Evolutionary conservation across 2,797 vertebrate genomes (phyloP).

Genomic region (Premnoplex brunnescens): DNA sequence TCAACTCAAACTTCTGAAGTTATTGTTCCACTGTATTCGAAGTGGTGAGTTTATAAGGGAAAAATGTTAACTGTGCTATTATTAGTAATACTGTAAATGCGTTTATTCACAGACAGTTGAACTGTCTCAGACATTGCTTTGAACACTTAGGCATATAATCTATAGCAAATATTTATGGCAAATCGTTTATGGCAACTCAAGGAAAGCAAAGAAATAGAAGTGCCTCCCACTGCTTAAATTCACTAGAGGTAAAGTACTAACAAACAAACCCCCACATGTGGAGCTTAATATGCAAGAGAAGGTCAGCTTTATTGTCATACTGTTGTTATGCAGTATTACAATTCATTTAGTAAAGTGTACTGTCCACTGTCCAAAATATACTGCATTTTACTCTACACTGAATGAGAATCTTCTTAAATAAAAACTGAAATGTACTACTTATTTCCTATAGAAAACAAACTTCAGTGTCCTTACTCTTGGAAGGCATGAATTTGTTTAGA

Average conservation of each 20-base stretch:
- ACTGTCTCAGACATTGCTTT: not conserved
- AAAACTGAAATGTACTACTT: not conserved
- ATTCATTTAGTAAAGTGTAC: not conserved
- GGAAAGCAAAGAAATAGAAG: not conserved
- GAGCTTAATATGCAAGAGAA: not conserved
- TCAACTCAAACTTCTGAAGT: not conserved
- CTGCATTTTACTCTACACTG: not conserved
- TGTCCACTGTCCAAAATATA: not conserved
- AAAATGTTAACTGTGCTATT: not conserved
- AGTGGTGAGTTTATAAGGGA: not conserved
- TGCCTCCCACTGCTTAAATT: not conserved
- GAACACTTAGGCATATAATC: not conserved
- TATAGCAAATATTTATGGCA: not conserved
- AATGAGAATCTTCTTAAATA: not conserved
- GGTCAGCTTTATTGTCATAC: not conserved
- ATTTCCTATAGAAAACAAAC: not conserved
- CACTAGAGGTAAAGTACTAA: not conserved
- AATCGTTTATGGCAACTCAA: not conserved
- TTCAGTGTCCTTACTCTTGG: not conserved
- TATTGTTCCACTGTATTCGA: not conserved
- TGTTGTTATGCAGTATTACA: not conserved
- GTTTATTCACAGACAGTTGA: not conserved
- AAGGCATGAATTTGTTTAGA: not conserved
- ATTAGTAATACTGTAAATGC: not conserved
- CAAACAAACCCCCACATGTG: not conserved